phyloP scores from a whole-genome alignment of 2,797 vertebrate species.

The Chromis chromis region DNA sequence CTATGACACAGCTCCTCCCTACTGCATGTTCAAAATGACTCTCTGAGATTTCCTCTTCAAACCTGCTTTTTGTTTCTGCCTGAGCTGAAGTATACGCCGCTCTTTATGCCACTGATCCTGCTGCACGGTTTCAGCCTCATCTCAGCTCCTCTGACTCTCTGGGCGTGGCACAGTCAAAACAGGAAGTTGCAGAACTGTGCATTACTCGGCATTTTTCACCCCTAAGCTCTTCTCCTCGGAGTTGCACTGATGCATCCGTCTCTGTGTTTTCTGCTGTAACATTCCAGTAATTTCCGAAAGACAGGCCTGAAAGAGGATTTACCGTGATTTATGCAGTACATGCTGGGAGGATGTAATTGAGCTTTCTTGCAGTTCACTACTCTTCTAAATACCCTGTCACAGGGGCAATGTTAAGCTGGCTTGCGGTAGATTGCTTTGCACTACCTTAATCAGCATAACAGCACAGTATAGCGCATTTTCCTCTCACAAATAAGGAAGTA shows the following conservation, averaged over 20 bases:
- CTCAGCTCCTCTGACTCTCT: constrained; percentile 24
- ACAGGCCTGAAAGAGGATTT: constrained; percentile 79
- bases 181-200: constrained; percentile 60
- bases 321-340: constrained; percentile 79
- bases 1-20: constrained; percentile 15
- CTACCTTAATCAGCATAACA: constrained; percentile 78
- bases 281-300: constrained; percentile 77
- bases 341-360: constrained; percentile 82
- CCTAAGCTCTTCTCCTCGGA: constrained; percentile 45
- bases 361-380: constrained; percentile 80
- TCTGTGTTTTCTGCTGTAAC: constrained; percentile 68
- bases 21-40: constrained; percentile 19
- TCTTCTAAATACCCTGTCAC: constrained; percentile 84
- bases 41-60: constrained; percentile 24
- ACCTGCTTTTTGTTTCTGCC: constrained; percentile 7
- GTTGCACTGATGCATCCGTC: constrained; percentile 54
- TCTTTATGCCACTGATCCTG: constrained; percentile 24
- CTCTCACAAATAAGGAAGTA: constrained; percentile 51
- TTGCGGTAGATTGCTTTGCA: constrained; percentile 76
- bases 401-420: constrained; percentile 79
- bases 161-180: constrained; percentile 54
- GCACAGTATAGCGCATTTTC: constrained; percentile 66
- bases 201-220: constrained; percentile 62
- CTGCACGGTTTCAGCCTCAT: constrained; percentile 30
- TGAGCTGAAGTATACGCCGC: constrained; percentile 30